Evolutionary conservation across 2,888 invertebrate genomes (phyloP).

Genomic region (Erebia palarica): DNA sequence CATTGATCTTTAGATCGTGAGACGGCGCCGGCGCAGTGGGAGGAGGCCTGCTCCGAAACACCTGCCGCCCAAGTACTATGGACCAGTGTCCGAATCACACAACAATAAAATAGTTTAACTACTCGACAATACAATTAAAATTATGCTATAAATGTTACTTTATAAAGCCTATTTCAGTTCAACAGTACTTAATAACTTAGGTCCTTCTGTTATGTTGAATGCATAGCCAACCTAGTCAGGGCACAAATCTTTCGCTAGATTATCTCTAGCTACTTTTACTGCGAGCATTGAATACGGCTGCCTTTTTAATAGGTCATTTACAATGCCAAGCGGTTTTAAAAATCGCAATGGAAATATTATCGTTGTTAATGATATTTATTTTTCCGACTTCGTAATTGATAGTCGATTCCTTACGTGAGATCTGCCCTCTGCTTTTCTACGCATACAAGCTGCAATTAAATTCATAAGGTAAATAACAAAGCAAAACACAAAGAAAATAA

Average conservation of each 20-base stretch:
- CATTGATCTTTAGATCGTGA: constrained; percentile 74
- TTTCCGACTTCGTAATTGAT: constrained; percentile 31
- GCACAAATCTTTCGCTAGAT: constrained; percentile 74
- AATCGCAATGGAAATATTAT: constrained; percentile 33
- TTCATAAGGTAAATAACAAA: neutral
- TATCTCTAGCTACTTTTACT: constrained; percentile 75
- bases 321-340: constrained; percentile 56
- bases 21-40: constrained; percentile 74
- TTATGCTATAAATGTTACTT: constrained; percentile 48
- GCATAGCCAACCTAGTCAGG: constrained; percentile 68
- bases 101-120: constrained; percentile 47
- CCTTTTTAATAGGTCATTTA: constrained; percentile 59
- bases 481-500: neutral
- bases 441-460: neutral
- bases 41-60: constrained; percentile 76
- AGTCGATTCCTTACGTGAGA: constrained; percentile 26
- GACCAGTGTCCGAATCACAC: constrained; percentile 59
- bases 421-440: constrained; percentile 1
- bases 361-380: constrained; percentile 32
- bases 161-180: constrained; percentile 50
- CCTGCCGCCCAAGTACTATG: constrained; percentile 80
- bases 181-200: constrained; percentile 3
- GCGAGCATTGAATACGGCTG: constrained; percentile 59
- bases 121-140: constrained; percentile 43
- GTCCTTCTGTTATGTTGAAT: constrained; percentile 25